Evolutionary conservation across 2,797 vertebrate genomes (phyloP).

Genomic region (Columba guinea): DNA sequence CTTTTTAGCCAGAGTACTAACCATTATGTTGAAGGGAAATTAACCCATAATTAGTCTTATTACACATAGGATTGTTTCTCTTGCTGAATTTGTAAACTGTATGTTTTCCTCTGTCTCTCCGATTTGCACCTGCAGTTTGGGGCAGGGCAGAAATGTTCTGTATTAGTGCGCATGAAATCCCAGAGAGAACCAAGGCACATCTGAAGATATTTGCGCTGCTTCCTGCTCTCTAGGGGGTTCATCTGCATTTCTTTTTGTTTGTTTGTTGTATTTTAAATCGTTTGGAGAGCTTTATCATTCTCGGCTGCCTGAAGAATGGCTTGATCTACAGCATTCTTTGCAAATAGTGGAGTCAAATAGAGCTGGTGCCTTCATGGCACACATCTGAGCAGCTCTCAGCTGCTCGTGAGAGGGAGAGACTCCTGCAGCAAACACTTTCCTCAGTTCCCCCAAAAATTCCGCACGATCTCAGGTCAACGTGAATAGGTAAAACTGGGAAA

Average conservation of each 20-base stretch:
- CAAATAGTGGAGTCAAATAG: not conserved
- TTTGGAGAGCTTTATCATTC: constrained; percentile 11
- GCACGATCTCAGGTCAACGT: not conserved
- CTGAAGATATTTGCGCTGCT: not conserved
- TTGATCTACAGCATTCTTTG: constrained; percentile 12
- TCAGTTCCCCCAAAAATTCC: not conserved
- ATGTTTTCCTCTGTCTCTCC: not conserved
- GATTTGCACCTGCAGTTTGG: not conserved
- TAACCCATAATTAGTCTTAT: not conserved
- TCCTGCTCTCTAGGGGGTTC: constrained; percentile 47
- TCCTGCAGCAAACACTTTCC: constrained; percentile 2
- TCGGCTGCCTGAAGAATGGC: constrained; percentile 8
- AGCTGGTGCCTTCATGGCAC: not conserved
- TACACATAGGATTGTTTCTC: not conserved
- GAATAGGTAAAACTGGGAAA: not conserved
- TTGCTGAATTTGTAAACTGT: not conserved
- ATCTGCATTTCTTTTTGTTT: constrained; percentile 40
- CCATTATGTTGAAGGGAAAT: not conserved
- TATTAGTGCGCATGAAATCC: not conserved
- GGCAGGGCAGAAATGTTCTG: not conserved
- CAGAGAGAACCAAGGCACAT: not conserved
- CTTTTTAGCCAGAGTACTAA: not conserved
- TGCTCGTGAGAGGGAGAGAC: not conserved
- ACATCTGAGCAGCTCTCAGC: not conserved
- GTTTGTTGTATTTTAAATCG: constrained; percentile 48